Base-by-base conservation (phyloP, 2,113 vertebrate genomes). In the Nettapus auritus region DNA sequence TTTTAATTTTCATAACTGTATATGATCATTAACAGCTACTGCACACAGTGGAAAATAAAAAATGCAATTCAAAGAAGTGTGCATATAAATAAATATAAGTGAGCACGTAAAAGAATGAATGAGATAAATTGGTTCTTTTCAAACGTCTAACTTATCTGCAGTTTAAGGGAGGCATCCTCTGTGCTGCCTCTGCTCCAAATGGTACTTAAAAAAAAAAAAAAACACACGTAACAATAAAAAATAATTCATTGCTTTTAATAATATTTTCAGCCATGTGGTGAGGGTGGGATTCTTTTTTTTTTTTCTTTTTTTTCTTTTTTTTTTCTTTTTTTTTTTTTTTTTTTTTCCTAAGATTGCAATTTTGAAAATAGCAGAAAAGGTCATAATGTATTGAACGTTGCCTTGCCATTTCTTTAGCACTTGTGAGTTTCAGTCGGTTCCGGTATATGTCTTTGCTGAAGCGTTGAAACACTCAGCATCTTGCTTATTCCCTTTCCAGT, bases 11-110 rank as follows among this genome's bases (percentile, higher is more conserved):
- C 77, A 34, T 82, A 92, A 56, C 89, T 89, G 70, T 94, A 40
- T 95, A 88, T 93, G 95, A 96, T 97, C 94, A 95, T 97, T 96
- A 96, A 95, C 92, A 97, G 79, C 81, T 82, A 86, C 94, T 93
- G 93, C 96, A 88, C 68, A 88, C 84, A 36, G 71, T 53, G 80
- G 89, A 93, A 95, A 90, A 91, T 86, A 93, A 90, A 31, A 86
- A 94, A 85, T 85, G 83, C 91, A 95, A 83, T 93, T 91, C 82
- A 81, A 91, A 94, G 90, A 78, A 89, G 52, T 50, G 40, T 85
- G 85, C 59, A 44, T 81, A 96, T 96, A 96, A 96, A 97, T 96
- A 97, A 96, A 96, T 95, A 92, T 76, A 94, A 85, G 87, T 40
- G 82, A 95, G 88, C 46, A 10, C 1, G 8, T 94, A 92, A 93